A percentile compares a stretch with the other conserved stretches of the same genome.
Evolutionary conservation across 1,140 invertebrate genomes (phyloP).

Genomic region (Ostrea denselamellosa): DNA sequence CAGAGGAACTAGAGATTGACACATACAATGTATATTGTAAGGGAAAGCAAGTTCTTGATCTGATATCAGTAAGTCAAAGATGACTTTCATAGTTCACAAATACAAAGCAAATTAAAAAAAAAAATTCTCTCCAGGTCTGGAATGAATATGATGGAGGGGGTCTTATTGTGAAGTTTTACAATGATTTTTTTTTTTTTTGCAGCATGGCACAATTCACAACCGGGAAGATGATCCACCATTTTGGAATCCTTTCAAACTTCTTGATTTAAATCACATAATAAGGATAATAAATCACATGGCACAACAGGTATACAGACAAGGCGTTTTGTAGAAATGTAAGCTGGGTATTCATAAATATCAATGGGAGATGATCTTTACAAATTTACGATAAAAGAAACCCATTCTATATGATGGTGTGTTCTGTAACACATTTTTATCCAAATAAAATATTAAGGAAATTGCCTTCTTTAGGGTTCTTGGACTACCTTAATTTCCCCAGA

Average conservation of each 20-base stretch:
- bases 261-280: conserved; percentile 62
- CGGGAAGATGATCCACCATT: conserved; percentile 43
- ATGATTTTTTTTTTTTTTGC: neutral
- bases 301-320: conserved; percentile 51
- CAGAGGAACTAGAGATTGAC: conserved; percentile 73
- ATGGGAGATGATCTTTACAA: too few species aligned
- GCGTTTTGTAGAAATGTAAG: neutral
- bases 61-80: neutral
- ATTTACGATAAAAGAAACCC: neutral
- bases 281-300: conserved; percentile 63
- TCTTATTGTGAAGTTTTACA: neutral
- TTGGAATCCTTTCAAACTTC: conserved; percentile 61
- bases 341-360: too few species aligned
- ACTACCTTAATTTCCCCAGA: neutral
- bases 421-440: neutral
- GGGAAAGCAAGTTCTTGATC: conserved; percentile 8
- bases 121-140: neutral
- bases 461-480: too few species aligned
- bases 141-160: neutral
- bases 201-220: conserved; percentile 23
- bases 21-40: conserved; percentile 69
- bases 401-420: neutral
- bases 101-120: neutral
- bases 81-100: too few species aligned
- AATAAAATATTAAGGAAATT: too few species aligned